Conservation (phyloP, 2,888 invertebrate genomes). For the Lutraria lutraria region DNA sequence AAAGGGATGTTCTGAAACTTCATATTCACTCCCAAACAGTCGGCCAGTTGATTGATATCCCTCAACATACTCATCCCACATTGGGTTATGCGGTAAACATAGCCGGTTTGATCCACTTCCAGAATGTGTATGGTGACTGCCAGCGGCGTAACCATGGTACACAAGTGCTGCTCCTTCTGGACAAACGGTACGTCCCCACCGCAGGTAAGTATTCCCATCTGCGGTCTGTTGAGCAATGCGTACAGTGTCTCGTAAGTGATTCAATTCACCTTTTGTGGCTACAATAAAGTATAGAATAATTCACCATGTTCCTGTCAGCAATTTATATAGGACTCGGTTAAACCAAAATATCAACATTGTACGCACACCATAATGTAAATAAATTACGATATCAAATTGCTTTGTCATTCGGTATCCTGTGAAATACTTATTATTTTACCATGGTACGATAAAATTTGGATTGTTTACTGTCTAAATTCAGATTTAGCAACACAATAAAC, state of each 20-base stretch:
- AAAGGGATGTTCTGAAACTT: neutral
- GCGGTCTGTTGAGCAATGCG: neutral
- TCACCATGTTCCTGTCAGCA: neutral
- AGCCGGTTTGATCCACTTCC: conserved; percentile 35
- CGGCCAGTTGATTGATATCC: neutral
- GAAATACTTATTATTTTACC: neutral
- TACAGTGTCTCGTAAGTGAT: neutral
- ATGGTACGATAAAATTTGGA: too few relatives aligned
- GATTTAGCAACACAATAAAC: too few relatives aligned
- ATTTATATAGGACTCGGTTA: neutral
- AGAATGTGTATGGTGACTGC: neutral
- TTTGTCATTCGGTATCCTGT: neutral
- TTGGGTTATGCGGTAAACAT: conserved; percentile 39
- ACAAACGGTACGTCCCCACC: conserved; percentile 40
- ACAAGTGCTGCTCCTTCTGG: conserved; percentile 26
- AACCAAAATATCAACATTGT: neutral
- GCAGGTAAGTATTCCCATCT: conserved; percentile 28
- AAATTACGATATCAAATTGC: neutral
- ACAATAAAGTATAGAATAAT: neutral
- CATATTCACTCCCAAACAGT: conserved; percentile 29
- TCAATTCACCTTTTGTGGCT: neutral
- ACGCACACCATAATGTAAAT: neutral
- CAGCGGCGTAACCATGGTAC: conserved; percentile 42
- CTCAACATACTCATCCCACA: neutral
- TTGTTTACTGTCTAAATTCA: too few relatives aligned